Conservation (phyloP, 2,888 invertebrate genomes). For the Pomacea canaliculata region DNA sequence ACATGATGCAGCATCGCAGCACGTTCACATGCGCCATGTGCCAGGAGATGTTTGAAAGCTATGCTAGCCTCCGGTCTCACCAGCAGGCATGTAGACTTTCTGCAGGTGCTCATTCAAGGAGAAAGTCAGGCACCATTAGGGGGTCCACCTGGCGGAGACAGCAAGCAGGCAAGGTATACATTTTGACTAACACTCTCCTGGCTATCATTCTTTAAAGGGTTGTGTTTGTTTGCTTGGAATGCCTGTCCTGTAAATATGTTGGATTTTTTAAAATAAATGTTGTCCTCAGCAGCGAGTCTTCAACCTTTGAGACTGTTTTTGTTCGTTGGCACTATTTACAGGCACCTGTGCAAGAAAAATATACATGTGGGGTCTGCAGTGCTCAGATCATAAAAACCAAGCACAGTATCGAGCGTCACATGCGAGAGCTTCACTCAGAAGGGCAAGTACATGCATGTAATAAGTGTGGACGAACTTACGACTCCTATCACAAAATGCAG, state of each 20-base stretch:
- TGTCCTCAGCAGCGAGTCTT: too few relatives aligned
- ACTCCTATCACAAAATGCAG: slow-evolving; percentile 25
- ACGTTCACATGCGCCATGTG: slow-evolving; percentile 10
- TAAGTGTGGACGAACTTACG: slow-evolving; percentile 16
- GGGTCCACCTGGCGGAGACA: slow-evolving; percentile 17
- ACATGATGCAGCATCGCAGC: slow-evolving; percentile 18
- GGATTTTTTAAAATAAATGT: too few relatives aligned
- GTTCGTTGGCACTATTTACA: neutral
- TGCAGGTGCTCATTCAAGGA: neutral
- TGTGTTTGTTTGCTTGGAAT: too few relatives aligned
- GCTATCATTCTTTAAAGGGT: neutral
- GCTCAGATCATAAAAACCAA: slow-evolving; percentile 19
- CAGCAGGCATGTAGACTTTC: neutral
- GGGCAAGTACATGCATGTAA: slow-evolving; percentile 13
- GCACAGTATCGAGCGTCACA: slow-evolving; percentile 14
- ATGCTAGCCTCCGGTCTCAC: neutral
- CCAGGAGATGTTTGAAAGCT: slow-evolving; percentile 11
- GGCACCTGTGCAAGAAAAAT: slow-evolving; percentile 3
- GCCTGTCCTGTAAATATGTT: too few relatives aligned
- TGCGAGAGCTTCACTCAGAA: slow-evolving; percentile 25
- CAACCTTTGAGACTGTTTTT: too few relatives aligned
- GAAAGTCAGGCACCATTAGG: neutral
- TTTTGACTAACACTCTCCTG: neutral
- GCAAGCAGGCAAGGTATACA: slow-evolving; percentile 5
- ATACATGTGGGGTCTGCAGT: slow-evolving; percentile 10